Conservation (phyloP, 2,797 vertebrate species). For the Synanceia verrucosa region DNA sequence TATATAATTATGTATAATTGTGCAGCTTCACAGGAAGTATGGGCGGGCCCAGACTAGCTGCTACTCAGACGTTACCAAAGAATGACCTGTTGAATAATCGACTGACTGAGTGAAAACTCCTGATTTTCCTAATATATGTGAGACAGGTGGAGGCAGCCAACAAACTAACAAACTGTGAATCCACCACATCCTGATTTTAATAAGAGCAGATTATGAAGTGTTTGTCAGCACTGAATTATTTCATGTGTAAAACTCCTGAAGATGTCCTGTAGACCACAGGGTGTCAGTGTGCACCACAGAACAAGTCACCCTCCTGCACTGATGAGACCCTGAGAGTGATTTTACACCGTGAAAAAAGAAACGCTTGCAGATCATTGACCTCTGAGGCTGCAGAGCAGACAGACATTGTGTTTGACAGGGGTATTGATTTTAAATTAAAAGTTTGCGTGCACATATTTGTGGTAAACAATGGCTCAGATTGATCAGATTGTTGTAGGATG, state of each 20-base stretch:
- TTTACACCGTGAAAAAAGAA: neutral
- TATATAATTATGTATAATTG: neutral
- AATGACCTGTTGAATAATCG: neutral
- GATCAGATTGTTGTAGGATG: too few relatives aligned
- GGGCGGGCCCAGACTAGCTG: too few relatives aligned
- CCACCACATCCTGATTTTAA: conserved; percentile 33
- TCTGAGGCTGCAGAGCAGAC: neutral
- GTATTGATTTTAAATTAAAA: too few relatives aligned
- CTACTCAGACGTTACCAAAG: neutral
- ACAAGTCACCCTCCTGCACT: neutral
- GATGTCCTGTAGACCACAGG: conserved; percentile 28
- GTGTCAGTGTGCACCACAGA: conserved; percentile 43
- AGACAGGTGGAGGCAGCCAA: neutral
- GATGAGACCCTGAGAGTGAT: neutral
- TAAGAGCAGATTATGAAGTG: neutral
- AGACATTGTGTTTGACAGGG: neutral
- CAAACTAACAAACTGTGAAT: conserved; percentile 25
- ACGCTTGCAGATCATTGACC: neutral
- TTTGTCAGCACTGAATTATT: neutral
- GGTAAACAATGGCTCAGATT: too few relatives aligned
- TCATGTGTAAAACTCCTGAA: neutral
- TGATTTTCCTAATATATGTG: conserved; percentile 49
- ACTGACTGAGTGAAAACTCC: neutral
- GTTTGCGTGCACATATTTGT: too few relatives aligned
- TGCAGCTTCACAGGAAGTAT: too few relatives aligned